phyloP scores from a whole-genome alignment of 1,140 invertebrate genomes.

The Cardiocondyla obscurior region DNA sequence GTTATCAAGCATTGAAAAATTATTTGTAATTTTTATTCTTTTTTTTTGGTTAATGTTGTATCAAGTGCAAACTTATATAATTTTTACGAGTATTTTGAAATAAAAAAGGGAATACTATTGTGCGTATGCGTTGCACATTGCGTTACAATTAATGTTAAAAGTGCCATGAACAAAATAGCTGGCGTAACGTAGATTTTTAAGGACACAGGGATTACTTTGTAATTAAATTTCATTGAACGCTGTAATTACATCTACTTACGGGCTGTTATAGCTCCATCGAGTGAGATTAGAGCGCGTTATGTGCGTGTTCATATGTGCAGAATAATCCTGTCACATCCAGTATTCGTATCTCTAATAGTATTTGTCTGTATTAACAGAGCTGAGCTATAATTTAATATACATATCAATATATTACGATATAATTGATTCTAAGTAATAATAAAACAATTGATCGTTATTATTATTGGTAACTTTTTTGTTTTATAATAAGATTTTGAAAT shows the following conservation, averaged over 20 bases:
- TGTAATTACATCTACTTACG: constrained; percentile 26
- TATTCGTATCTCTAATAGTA: not conserved
- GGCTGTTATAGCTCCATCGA: constrained; percentile 21
- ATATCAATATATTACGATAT: constrained; percentile 3
- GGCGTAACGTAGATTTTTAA: not conserved
- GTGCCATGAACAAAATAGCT: not conserved
- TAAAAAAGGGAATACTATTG: not conserved
- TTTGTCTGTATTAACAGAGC: not conserved
- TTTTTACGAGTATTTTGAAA: too few relatives aligned
- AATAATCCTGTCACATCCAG: constrained; percentile 26
- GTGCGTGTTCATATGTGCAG: not conserved
- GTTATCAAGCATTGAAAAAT: too few relatives aligned
- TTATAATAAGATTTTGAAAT: not conserved
- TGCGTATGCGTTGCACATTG: not conserved
- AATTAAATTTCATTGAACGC: constrained; percentile 25
- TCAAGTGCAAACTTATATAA: not conserved
- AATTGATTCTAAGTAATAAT: constrained; percentile 15
- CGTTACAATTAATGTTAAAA: not conserved
- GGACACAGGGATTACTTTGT: not conserved
- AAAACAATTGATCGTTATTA: not conserved
- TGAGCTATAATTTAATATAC: not conserved
- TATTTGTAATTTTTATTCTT: not conserved
- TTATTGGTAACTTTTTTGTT: not conserved
- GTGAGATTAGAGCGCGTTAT: constrained; percentile 24
- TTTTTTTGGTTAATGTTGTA: too few relatives aligned